Evolutionary conservation across 2,797 vertebrate genomes (phyloP).

Genomic region (Phoxinus dragarum): DNA sequence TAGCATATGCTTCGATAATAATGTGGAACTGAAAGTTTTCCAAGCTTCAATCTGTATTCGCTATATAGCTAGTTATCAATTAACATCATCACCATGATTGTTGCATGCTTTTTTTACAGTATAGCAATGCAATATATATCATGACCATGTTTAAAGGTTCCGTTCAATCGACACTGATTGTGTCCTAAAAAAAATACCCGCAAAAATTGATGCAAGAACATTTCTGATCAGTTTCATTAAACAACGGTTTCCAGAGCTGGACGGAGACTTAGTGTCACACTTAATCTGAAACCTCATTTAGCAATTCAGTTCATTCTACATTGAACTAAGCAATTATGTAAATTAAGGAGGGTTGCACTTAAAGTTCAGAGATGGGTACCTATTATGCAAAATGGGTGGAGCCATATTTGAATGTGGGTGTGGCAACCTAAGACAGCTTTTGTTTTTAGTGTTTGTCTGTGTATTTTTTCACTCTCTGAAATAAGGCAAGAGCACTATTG

Average conservation of each 20-base stretch:
- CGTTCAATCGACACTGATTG: constrained; percentile 13
- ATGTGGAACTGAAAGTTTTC: constrained; percentile 46
- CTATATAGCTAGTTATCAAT: constrained; percentile 35
- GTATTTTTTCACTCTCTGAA: constrained; percentile 58
- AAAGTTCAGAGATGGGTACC: constrained; percentile 65
- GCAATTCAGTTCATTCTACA: background rate
- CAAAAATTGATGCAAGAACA: constrained; percentile 17
- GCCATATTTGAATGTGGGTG: constrained; percentile 35
- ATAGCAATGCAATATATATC: constrained; percentile 55
- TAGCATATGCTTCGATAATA: background rate
- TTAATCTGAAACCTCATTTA: constrained; percentile 41
- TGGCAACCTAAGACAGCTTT: constrained; percentile 57
- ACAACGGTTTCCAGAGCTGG: constrained; percentile 43
- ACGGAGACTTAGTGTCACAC: constrained; percentile 57
- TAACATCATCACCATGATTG: constrained; percentile 17
- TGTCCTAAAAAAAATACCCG: constrained; percentile 19
- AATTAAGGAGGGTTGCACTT: constrained; percentile 63
- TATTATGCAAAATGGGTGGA: constrained; percentile 49
- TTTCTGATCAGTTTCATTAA: constrained; percentile 9
- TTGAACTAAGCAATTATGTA: constrained; percentile 49
- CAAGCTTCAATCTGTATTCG: constrained; percentile 57
- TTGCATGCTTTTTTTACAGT: constrained; percentile 57
- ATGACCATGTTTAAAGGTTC: constrained; percentile 41
- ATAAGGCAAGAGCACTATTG: constrained; percentile 76
- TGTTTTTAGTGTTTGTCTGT: constrained; percentile 48